These are phyloP conservation scores for Montipora sp. DNA, from an alignment of 64 coral and sea anemone species.

Conservation along the genomic window DNA sequence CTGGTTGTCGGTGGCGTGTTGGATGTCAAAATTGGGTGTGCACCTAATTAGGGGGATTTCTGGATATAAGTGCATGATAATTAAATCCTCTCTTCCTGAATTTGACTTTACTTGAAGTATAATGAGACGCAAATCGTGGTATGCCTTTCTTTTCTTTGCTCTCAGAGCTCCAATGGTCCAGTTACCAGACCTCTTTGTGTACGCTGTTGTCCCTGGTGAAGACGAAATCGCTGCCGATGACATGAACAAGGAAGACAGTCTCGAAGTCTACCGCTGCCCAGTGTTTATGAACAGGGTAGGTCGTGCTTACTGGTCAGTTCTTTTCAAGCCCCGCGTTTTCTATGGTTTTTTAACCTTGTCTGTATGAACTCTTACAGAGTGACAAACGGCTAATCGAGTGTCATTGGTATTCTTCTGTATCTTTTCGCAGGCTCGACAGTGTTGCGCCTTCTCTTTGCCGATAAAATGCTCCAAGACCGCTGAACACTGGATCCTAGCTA, in stretches of 20 bases:
- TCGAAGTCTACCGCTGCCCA: conserved; percentile 64
- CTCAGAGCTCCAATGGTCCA: conserved; percentile 16
- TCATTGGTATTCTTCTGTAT: not conserved
- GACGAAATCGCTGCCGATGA: not conserved
- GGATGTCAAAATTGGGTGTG: too few species aligned
- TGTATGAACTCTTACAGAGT: too few species aligned
- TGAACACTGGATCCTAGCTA: conserved; percentile 61
- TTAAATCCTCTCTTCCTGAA: too few species aligned
- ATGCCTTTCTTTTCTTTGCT: too few species aligned
- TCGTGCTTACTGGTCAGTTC: not conserved
- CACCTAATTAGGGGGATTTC: too few species aligned
- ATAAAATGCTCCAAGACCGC: conserved; percentile 53
- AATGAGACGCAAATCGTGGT: not conserved
- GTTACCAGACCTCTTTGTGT: conserved; percentile 62
- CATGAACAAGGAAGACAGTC: not conserved
- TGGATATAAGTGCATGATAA: too few species aligned
- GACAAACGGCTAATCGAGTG: not conserved
- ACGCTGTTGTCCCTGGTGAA: conserved; percentile 16
- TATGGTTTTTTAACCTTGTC: too few species aligned
- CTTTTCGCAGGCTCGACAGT: conserved; percentile 56
- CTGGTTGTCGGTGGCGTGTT: too few species aligned
- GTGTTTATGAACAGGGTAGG: conserved; percentile 77
- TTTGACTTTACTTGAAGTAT: too few species aligned
- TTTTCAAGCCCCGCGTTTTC: too few species aligned
- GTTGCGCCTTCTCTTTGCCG: conserved; percentile 55